phyloP scores from a whole-genome alignment of 1,140 invertebrate genomes.

The Sitobion miscanthi region DNA sequence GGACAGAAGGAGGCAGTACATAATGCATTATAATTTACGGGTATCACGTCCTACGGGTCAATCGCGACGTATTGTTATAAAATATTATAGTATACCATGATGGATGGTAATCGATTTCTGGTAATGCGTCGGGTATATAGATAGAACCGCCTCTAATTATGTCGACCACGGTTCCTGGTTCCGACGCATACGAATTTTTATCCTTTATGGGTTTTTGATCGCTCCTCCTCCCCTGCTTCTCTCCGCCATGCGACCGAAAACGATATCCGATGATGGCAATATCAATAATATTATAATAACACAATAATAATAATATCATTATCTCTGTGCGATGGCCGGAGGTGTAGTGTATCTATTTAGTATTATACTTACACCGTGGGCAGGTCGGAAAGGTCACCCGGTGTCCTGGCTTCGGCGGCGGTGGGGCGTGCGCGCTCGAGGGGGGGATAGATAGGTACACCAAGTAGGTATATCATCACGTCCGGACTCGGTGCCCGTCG shows the following conservation, averaged over 20 bases:
- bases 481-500: background rate
- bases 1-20: background rate
- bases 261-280: background rate
- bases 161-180: background rate
- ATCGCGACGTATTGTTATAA: background rate
- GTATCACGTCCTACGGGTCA: background rate
- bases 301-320: background rate
- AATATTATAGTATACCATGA: background rate
- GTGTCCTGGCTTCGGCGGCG: background rate
- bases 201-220: constrained; percentile 38
- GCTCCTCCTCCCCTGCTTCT: background rate
- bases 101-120: background rate
- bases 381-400: constrained; percentile 30
- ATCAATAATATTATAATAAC: background rate
- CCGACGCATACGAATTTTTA: background rate
- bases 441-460: background rate
- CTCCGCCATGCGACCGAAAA: background rate
- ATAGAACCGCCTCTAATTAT: background rate
- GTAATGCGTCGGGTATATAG: background rate
- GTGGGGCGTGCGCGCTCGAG: background rate
- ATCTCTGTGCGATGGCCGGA: background rate
- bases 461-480: background rate
- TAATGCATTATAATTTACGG: background rate
- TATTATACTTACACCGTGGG: background rate
- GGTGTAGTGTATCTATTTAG: background rate